These are phyloP conservation scores for Cavia porcellus DNA, from an alignment of 2,113 vertebrate genomes.

Conservation along the genomic window DNA sequence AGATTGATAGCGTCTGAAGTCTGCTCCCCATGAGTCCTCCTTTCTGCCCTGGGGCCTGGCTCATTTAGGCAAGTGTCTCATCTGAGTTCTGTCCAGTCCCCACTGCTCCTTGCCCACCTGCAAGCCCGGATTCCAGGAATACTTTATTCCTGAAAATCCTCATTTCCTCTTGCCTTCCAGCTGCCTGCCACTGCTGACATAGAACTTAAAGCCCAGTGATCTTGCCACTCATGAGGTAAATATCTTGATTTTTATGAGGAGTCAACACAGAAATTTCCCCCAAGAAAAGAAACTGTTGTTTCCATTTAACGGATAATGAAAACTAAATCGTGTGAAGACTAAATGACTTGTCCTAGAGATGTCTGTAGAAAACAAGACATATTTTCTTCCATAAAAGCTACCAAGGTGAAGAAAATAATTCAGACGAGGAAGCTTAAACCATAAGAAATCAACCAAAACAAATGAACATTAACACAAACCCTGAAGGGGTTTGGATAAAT, in stretches of 20 bases:
- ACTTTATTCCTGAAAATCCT: neutral
- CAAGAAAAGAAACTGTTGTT: neutral
- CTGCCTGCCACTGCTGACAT: neutral
- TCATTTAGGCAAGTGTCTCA: neutral
- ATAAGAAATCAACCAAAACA: constrained; percentile 34
- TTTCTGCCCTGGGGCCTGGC: neutral
- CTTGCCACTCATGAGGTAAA: neutral
- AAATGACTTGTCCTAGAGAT: neutral
- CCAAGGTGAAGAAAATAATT: neutral
- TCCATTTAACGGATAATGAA: neutral
- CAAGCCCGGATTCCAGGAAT: neutral
- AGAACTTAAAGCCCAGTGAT: neutral
- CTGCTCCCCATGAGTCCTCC: neutral
- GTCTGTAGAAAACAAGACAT: neutral
- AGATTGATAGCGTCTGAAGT: neutral
- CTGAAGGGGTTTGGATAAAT: neutral
- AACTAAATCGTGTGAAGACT: neutral
- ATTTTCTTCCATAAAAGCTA: neutral
- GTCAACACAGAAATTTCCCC: neutral
- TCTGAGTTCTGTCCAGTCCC: neutral
- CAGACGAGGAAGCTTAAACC: neutral
- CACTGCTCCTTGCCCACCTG: neutral
- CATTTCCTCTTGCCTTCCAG: neutral
- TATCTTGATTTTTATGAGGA: constrained; percentile 7
- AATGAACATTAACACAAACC: neutral